Evolutionary conservation across 92 coral and sea anemone genomes (phyloP), one percentile per base, ranked within the genome.

Genomic region (Phenganax subtilis): DNA sequence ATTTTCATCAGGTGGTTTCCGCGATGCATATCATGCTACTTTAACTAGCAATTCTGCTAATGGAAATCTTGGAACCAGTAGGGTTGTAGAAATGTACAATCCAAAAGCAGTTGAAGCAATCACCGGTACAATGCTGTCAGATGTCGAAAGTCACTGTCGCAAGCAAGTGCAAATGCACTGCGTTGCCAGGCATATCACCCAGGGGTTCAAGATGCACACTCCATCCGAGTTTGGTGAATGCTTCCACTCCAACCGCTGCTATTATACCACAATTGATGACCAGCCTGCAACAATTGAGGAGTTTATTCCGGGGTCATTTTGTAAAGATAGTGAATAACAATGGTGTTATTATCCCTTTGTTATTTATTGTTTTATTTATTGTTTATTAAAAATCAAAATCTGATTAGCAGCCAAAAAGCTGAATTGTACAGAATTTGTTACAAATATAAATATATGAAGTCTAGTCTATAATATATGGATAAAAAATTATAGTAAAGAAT

Each of bases 1-100:
- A 85, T 83, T 89, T 86, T 75, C 92, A 53, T 86, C 86, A 71
- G 92, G 89, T 72, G 91, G 81, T 16, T 87, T 84, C 72, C 71
- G 85, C 58, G 82, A 84, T 59, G 85, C 88, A 31, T 72, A 71
- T 66, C 84, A 85, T 67, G 56, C 80, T 9, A 31, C 28, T 20
- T 51, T 71, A 16, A 72, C 84, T 62, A 81, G 51, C 12, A 75
- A 81, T 29, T 28, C 66, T 12, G 57, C 58, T 53, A 54, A 61
- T 12, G 59, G n/a, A 60, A 28, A 80, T 47, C 64, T 80, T 16
- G 55, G 59, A 81, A 85, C 54, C 75, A 77, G 77, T 60, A 82
- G 87, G 87, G 89, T 86, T 9, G 55, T 83, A 6, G 85, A 88
- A 70, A 58, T 53, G 65, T 85, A 82, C 56, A 85, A 85, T 73